Conservation (phyloP, 1,140 invertebrate genomes). For the fruit fly (Drosophila melanogaster) region DNA sequence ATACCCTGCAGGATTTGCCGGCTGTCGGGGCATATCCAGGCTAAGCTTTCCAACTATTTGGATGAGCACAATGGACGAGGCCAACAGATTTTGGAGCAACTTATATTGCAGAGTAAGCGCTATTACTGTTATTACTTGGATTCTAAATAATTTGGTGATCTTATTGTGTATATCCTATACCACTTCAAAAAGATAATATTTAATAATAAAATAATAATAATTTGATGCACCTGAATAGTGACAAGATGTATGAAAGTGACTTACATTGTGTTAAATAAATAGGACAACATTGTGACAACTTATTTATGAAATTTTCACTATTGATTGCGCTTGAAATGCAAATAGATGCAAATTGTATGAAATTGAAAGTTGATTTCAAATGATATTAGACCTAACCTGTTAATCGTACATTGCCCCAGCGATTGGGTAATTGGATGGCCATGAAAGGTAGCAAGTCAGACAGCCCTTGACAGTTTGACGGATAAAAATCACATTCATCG, state of each 20-base stretch:
- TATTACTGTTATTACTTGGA: not conserved
- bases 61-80: not conserved
- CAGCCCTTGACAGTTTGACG: conserved; percentile 39
- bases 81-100: too few relatives aligned
- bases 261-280: too few relatives aligned
- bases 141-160: not conserved
- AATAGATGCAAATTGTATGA: not conserved
- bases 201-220: too few relatives aligned
- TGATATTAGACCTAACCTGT: not conserved
- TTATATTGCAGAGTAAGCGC: not conserved
- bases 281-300: too few relatives aligned
- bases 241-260: too few relatives aligned
- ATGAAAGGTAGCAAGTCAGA: conserved; percentile 19
- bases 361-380: not conserved
- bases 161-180: too few relatives aligned
- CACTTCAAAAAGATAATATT: too few relatives aligned
- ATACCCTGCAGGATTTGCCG: conserved; percentile 21
- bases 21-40: conserved; percentile 11
- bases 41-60: not conserved
- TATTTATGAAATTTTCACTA: too few relatives aligned
- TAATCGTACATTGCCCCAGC: not conserved
- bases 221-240: too few relatives aligned
- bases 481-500: conserved; percentile 29
- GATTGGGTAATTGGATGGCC: conserved; percentile 8
- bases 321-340: too few relatives aligned